Evolutionary conservation across 2,888 invertebrate species (phyloP).

Genomic region (Theretra japonica): DNA sequence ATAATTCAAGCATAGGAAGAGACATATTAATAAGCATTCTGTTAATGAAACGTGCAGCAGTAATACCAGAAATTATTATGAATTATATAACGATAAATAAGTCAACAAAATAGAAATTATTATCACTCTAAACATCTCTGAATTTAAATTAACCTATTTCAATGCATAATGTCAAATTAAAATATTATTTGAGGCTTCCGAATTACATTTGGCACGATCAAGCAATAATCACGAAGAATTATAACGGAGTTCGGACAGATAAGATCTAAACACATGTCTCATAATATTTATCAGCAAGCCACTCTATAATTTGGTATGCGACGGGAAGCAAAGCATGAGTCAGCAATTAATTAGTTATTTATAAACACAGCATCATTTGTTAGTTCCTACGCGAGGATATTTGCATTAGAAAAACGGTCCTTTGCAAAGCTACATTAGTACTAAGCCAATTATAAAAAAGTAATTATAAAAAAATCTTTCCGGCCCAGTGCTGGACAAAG

Average conservation of each 20-base stretch:
- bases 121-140: not conserved
- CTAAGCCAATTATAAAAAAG: no score
- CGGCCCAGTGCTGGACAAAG: not conserved
- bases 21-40: no score
- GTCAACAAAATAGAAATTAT: no score
- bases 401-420: not conserved
- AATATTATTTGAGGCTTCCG: not conserved
- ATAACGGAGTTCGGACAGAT: not conserved
- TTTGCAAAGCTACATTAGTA: not conserved
- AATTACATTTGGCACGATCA: slow-evolving; percentile 9
- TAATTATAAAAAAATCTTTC: no score
- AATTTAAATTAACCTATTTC: not conserved
- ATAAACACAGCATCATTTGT: not conserved
- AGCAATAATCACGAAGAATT: slow-evolving; percentile 15
- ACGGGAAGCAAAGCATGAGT: not conserved
- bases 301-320: not conserved
- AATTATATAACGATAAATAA: no score
- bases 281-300: not conserved
- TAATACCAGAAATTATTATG: no score
- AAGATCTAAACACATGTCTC: not conserved
- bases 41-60: no score
- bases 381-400: not conserved
- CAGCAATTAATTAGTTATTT: not conserved
- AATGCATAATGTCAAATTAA: not conserved
- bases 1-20: no score